phyloP scores from a whole-genome alignment of 53 echinoderm and acorn worm species.

The Echinometra lucunter region DNA sequence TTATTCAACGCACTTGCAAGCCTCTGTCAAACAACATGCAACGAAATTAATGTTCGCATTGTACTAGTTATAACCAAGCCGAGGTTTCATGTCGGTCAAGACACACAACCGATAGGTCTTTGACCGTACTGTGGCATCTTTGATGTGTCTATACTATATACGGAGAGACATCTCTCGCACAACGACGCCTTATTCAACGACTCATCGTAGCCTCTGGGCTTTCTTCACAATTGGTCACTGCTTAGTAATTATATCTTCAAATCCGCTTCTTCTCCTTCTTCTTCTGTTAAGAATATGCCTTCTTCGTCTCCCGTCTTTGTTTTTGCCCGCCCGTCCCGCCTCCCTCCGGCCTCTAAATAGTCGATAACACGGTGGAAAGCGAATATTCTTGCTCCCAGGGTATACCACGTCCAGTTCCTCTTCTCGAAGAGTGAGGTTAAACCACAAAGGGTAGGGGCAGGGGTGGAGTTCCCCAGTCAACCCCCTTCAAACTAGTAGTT shows the following conservation, averaged over 20 bases:
- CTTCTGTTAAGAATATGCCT: background rate
- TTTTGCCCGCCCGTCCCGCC: background rate
- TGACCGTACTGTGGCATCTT: background rate
- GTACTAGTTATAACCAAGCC: background rate
- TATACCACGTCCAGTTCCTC: constrained; percentile 29
- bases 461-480: background rate
- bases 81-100: background rate
- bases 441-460: background rate
- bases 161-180: background rate
- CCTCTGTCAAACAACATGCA: background rate
- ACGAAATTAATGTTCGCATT: background rate
- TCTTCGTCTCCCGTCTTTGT: constrained; percentile 16
- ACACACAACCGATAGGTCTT: constrained; percentile 46
- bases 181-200: background rate
- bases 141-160: background rate
- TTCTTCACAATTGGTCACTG: constrained; percentile 33
- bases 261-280: constrained; percentile 1
- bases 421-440: background rate
- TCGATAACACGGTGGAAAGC: constrained; percentile 29
- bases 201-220: constrained; percentile 1
- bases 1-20: too few relatives aligned
- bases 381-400: background rate
- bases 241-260: constrained; percentile 10
- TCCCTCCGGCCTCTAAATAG: constrained; percentile 26
- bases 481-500: background rate